Conservation (phyloP, 2,888 invertebrate species). For the Antheraea yamamai region DNA sequence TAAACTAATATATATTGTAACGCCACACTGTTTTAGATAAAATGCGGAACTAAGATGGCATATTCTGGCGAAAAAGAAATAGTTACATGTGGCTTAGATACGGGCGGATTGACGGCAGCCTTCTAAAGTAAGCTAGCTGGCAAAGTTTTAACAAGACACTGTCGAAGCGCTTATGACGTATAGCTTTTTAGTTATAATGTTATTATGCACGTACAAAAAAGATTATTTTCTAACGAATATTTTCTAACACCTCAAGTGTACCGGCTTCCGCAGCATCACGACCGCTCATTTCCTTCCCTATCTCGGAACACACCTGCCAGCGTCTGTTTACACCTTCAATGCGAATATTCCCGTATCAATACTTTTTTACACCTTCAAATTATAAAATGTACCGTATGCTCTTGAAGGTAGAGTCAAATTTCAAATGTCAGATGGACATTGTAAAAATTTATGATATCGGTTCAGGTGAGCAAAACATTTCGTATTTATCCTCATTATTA, state of each 20-base stretch:
- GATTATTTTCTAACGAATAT: not conserved
- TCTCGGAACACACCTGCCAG: slow-evolving; percentile 43
- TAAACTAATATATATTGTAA: too few relatives aligned
- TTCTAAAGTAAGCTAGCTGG: too few relatives aligned
- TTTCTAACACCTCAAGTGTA: slow-evolving; percentile 5
- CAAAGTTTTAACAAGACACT: too few relatives aligned
- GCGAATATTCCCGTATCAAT: slow-evolving; percentile 60
- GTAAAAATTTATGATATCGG: slow-evolving; percentile 45
- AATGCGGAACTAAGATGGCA: too few relatives aligned
- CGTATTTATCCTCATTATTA: slow-evolving; percentile 19
- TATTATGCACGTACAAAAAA: not conserved
- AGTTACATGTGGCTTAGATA: too few relatives aligned
- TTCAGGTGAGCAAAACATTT: slow-evolving; percentile 36
- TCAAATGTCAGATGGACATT: slow-evolving; percentile 14
- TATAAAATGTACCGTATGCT: not conserved
- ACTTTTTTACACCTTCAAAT: slow-evolving; percentile 29
- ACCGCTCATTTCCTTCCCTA: slow-evolving; percentile 39
- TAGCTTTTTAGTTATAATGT: too few relatives aligned
- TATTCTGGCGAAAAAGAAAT: too few relatives aligned
- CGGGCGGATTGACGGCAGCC: too few relatives aligned
- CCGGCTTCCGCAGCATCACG: slow-evolving; percentile 31
- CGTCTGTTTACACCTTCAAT: slow-evolving; percentile 52
- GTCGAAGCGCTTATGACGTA: too few relatives aligned
- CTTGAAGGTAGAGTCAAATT: not conserved
- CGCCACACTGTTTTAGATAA: too few relatives aligned